Percentiles rank a stretch among this genome's conserved stretches.
These are phyloP conservation scores for Drepanosiphum platanoidis DNA, from an alignment of 2,888 invertebrate species.

Conservation along the genomic window DNA sequence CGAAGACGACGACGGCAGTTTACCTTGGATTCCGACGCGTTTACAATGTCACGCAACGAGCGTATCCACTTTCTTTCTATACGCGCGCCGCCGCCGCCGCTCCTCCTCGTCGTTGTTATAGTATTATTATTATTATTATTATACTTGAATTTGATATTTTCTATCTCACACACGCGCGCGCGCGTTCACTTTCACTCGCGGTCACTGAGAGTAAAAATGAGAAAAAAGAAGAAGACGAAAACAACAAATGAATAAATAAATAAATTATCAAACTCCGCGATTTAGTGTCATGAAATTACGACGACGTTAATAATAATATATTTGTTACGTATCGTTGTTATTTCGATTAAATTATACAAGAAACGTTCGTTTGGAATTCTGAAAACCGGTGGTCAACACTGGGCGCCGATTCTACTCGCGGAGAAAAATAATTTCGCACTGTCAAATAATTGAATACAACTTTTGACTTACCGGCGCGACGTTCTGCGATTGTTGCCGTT, in stretches of 20 bases:
- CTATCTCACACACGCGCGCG: conserved; percentile 21
- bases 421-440: too few relatives aligned
- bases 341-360: too few relatives aligned
- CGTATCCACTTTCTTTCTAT: conserved; percentile 58
- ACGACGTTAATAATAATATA: neutral
- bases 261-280: neutral
- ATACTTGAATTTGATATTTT: conserved; percentile 31
- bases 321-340: neutral
- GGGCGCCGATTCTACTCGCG: too few relatives aligned
- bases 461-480: conserved; percentile 18
- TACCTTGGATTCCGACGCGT: conserved; percentile 49
- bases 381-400: too few relatives aligned
- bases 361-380: too few relatives aligned
- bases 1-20: conserved; percentile 25
- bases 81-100: neutral
- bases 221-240: neutral
- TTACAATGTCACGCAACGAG: conserved; percentile 45
- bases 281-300: conserved; percentile 22
- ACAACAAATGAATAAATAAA: neutral
- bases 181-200: conserved; percentile 59
- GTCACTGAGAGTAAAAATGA: conserved; percentile 20
- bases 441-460: too few relatives aligned
- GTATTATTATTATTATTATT: conserved; percentile 35
- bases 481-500: too few relatives aligned
- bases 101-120: neutral